Base-by-base conservation (phyloP, 2,113 vertebrate species). In the Acrocephalus arundinaceus region DNA sequence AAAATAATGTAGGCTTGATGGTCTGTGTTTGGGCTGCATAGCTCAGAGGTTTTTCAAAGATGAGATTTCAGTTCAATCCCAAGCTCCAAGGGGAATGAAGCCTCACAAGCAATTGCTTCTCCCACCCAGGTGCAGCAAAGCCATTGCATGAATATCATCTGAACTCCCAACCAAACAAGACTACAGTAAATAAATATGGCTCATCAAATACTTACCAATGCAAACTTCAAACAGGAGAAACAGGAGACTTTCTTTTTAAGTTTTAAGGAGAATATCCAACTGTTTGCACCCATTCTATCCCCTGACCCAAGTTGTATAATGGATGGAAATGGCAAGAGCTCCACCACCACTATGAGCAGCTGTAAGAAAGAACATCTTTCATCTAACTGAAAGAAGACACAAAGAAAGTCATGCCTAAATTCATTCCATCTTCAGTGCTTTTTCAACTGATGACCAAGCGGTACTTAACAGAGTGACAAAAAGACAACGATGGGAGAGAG, bases 21-120 rank as follows among this genome's bases (percentile, higher is more conserved):
- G 23, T 70, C 39, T 18, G 3, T 11, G 33, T 66, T 59, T 41
- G 49, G 30, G 63, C 35, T 59, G 43, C 37, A 65, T 7, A 75
- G 49, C 35, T 93, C 22, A 15, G 8, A 46, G 12, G 5, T 55
- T 86, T 92, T 84, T 61, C 39, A 57, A 66, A 85, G 33, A 33
- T 2, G 0, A 55, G 57, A 77, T 52, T 88, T 52, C 48, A 78
- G 7, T 1, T 2, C 0, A 91, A 59, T 12, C 15, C 39, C 3
- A 5, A 74, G 48, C 33, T 82, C 33, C 1, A 6, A 76, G 24
- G 13, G 8, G 22, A 85, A 55, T 0, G 7, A 87, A 93, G 27
- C n/a, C 63, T 71, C 63, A 59, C 19, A 62, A 85, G 33, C 24
- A 66, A 58, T 7, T 80, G 43, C 35, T 80, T 77, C 57, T 91